Conservation (phyloP, 2,113 vertebrate genomes). For the Thalassoma bifasciatum region DNA sequence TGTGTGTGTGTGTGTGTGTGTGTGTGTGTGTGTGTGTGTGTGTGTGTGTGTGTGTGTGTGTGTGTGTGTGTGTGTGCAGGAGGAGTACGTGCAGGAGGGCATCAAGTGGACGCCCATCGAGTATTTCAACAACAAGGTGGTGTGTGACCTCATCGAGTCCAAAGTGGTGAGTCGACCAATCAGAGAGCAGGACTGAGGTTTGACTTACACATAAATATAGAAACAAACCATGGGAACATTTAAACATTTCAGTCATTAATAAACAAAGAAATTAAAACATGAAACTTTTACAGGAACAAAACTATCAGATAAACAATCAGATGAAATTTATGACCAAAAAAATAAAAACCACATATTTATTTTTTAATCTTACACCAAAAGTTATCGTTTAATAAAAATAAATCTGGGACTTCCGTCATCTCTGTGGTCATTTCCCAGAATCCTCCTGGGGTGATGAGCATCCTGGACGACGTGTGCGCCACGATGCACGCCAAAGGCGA, state of each 20-base stretch:
- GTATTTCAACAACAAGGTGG: slow-evolving; percentile 99
- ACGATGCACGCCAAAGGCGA: slow-evolving; percentile 96
- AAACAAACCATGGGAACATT: no score
- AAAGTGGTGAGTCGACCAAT: slow-evolving; percentile 88
- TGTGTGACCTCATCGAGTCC: slow-evolving; percentile 98
- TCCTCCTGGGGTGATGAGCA: slow-evolving; percentile 96
- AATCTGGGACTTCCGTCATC: not conserved
- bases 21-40: slow-evolving; percentile 59
- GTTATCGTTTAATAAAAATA: no score
- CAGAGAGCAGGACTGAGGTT: not conserved
- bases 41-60: not conserved
- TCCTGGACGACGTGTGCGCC: slow-evolving; percentile 96
- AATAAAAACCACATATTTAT: no score
- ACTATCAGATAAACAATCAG: no score
- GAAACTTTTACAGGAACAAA: no score
- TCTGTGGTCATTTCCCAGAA: slow-evolving; percentile 77
- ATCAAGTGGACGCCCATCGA: slow-evolving; percentile 97
- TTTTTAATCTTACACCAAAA: no score
- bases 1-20: not conserved
- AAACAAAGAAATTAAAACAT: no score
- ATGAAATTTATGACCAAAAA: no score
- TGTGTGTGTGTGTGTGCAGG: slow-evolving; percentile 83
- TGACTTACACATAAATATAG: no score
- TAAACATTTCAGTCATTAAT: no score
- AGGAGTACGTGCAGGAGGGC: slow-evolving; percentile 97